Evolutionary conservation across 2,888 invertebrate species (phyloP).

Genomic region (Drosophila recens): DNA sequence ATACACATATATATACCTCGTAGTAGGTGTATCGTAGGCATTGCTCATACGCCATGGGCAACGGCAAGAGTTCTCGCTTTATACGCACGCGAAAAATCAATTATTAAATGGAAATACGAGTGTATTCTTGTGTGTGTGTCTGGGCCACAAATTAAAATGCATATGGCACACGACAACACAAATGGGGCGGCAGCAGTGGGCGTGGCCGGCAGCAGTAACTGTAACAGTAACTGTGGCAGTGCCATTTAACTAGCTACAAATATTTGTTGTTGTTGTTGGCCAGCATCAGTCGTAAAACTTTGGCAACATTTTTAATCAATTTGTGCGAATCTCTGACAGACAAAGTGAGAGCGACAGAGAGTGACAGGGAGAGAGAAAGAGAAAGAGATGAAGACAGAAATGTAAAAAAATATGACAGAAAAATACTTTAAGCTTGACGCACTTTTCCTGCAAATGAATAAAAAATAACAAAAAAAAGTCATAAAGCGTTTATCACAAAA

Average conservation of each 20-base stretch:
- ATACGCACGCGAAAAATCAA: constrained; percentile 77
- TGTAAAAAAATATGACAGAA: constrained; percentile 55
- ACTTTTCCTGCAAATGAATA: constrained; percentile 7
- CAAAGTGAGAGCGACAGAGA: neutral
- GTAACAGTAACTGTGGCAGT: neutral
- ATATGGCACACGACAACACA: constrained; percentile 63
- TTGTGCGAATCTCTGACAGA: constrained; percentile 31
- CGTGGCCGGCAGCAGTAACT: constrained; percentile 22
- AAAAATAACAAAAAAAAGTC: constrained; percentile 26
- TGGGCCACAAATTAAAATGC: constrained; percentile 57
- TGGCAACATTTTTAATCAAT: constrained; percentile 73
- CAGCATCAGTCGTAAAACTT: constrained; percentile 49
- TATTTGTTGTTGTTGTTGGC: constrained; percentile 42
- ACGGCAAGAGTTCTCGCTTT: constrained; percentile 41
- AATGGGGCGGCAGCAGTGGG: constrained; percentile 34
- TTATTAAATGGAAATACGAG: constrained; percentile 71
- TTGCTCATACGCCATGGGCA: constrained; percentile 63
- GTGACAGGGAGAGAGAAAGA: neutral
- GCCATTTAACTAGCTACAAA: constrained; percentile 59
- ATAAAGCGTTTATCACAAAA: constrained; percentile 41
- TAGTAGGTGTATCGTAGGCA: constrained; percentile 25
- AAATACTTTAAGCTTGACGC: constrained; percentile 53
- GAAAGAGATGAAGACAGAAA: constrained; percentile 6
- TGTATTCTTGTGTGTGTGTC: constrained; percentile 25
- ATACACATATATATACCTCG: neutral